Evolutionary conservation across 2,113 vertebrate species (phyloP).

Genomic region (Euleptes europaea): DNA sequence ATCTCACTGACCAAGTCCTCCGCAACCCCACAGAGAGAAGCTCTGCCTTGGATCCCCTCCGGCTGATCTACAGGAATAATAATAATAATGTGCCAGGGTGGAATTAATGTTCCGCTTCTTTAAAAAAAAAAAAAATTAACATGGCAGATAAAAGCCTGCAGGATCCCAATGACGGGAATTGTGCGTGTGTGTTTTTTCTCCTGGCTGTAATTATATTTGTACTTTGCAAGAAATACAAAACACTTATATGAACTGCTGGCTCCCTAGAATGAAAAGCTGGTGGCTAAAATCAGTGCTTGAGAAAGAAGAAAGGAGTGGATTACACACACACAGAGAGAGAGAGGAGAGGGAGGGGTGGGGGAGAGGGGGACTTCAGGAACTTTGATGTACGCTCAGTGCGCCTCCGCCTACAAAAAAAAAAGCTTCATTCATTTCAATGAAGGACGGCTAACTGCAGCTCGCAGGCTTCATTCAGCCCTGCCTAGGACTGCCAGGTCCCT

Average conservation of each 20-base stretch:
- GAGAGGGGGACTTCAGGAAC: not conserved
- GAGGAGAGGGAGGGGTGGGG: too few species aligned
- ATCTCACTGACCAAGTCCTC: not conserved
- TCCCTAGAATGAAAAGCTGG: not conserved
- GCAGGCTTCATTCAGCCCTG: too few species aligned
- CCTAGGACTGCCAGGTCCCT: too few species aligned
- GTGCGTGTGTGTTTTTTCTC: not conserved
- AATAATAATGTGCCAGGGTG: not conserved
- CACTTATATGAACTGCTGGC: not conserved
- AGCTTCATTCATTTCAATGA: not conserved
- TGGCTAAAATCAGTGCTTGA: not conserved
- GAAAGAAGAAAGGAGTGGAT: not conserved
- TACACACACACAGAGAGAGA: not conserved
- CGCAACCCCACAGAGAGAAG: not conserved
- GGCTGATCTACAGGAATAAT: slow-evolving; percentile 3
- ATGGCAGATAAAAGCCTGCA: slow-evolving; percentile 14
- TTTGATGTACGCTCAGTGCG: too few species aligned
- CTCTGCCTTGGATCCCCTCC: slow-evolving; percentile 11
- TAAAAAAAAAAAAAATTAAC: not conserved
- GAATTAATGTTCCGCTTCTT: not conserved
- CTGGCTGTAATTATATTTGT: slow-evolving; percentile 27
- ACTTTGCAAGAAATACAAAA: slow-evolving; percentile 6
- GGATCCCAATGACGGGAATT: not conserved
- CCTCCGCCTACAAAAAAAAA: too few species aligned
- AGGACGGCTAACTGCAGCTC: not conserved